Base-by-base conservation (phyloP, 2,113 vertebrate species). In the Chloroceryle aenea region DNA sequence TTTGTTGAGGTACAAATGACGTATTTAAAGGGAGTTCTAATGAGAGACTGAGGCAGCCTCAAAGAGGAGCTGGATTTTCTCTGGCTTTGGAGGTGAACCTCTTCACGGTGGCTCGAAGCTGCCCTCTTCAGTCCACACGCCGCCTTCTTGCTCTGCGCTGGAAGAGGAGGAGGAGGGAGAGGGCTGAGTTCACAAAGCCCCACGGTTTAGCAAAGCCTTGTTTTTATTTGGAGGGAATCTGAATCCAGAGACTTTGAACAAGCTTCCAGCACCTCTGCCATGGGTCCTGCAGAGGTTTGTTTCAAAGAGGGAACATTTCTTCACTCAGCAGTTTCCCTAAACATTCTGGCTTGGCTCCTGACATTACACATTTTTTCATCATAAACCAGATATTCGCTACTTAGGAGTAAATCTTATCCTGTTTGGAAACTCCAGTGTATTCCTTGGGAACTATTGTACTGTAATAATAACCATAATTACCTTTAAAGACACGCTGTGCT, bases 61-160 rank as follows among this genome's bases (percentile, higher is more conserved):
- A 2, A 21, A 55, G 68, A 43, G 73, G 56, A 80, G 20, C 6
- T 34, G 5, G 38, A 1, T 9, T 74, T 77, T 48, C n/a, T 9
- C 1, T 23, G 6, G 48, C 36, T 76, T 21, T 10, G 9, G 15
- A 11, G 9, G 18, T 3, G 16, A 7, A 73, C 22, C 75, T 3
- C 56, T 69, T 19, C 73, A 74, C 0, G 5, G 6, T 7, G 55
- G 93, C 87, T 89, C 96, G 20, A 77, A 85, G 91, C 93, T 90
- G 97, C 98, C 98, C 98, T 95, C 98, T 97, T 73, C 88, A 92
- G 98, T 96, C 38, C 18, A 0, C 6, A 0, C 4, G 63, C 53
- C 9, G 88, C 91, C 47, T 25, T 21, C 58, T n/a, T 10, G 52
- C 23, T 25, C 52, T 14, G 48, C 7, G 9, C 32, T 12, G 45